phyloP scores from a whole-genome alignment of 2,113 vertebrate species.

The Aix galericulata region DNA sequence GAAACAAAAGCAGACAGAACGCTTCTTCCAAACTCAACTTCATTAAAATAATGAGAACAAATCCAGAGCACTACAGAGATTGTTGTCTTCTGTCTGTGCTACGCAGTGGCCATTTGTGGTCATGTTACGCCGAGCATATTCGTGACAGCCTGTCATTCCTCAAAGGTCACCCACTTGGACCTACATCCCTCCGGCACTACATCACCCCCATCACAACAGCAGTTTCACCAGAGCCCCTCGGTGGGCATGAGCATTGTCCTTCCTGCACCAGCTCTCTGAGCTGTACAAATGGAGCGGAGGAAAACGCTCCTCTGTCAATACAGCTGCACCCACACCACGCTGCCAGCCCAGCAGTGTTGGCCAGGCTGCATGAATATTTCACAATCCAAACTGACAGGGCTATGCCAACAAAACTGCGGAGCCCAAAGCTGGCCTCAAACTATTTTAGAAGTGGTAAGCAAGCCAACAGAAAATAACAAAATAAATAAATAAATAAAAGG shows the following conservation, averaged over 20 bases:
- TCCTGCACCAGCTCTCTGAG: background rate
- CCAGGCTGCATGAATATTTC: background rate
- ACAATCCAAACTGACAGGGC: background rate
- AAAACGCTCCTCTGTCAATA: rapidly evolving
- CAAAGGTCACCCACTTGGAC: background rate
- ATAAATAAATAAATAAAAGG: background rate
- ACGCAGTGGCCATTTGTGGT: background rate
- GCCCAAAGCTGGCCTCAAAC: background rate
- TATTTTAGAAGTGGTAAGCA: background rate
- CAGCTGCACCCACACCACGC: rapidly evolving
- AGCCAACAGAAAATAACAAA: background rate
- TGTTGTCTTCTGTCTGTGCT: background rate
- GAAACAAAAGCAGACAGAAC: background rate
- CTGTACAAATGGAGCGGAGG: background rate
- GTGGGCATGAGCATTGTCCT: background rate
- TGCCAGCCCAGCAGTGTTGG: slow-evolving; percentile 1
- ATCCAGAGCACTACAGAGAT: background rate
- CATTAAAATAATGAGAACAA: background rate
- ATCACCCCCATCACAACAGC: background rate
- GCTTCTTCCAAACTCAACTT: background rate
- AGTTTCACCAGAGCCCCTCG: background rate
- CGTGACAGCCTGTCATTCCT: background rate
- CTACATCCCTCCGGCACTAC: background rate
- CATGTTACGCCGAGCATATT: background rate
- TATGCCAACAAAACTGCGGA: slow-evolving; percentile 13